These are phyloP conservation scores for Anolis sagrei DNA, from an alignment of 2,113 vertebrate genomes.

Conservation along the genomic window DNA sequence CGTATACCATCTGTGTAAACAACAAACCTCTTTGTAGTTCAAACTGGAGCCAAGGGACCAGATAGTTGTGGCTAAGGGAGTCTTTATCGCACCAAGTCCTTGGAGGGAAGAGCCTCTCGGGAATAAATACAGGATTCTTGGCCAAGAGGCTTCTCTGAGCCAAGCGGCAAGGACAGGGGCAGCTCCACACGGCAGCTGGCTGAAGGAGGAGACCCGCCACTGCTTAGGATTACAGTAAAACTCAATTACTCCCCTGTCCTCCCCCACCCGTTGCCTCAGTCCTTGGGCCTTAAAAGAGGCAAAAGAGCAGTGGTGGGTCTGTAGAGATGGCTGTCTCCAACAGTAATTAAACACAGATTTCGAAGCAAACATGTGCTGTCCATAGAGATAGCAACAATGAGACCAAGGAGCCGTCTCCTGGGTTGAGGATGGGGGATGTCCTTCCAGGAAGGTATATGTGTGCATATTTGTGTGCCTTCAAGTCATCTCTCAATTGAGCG, in stretches of 20 bases:
- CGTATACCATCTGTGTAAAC: background rate
- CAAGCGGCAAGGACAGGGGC: background rate
- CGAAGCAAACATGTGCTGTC: slow-evolving; percentile 5
- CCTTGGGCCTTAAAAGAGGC: background rate
- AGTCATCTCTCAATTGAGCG: too few relatives aligned
- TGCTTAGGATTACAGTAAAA: background rate
- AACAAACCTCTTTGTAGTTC: background rate
- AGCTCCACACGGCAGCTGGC: slow-evolving; percentile 10
- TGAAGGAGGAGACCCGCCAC: background rate
- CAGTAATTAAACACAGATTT: slow-evolving; percentile 18
- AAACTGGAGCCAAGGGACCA: background rate
- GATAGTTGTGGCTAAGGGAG: background rate
- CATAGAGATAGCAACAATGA: background rate
- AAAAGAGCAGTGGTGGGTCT: background rate
- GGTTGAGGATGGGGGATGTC: background rate
- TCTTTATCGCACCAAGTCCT: background rate
- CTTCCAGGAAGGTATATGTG: too few relatives aligned
- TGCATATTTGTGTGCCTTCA: too few relatives aligned
- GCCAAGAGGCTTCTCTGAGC: background rate
- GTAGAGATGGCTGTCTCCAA: slow-evolving; percentile 5
- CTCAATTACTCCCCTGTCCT: background rate
- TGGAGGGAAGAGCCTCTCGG: background rate
- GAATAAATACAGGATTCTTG: background rate
- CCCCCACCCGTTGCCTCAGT: background rate
- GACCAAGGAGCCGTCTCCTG: background rate